These are phyloP conservation scores for Sminthurides aquaticus DNA, from an alignment of 2,888 invertebrate genomes.

Conservation along the genomic window DNA sequence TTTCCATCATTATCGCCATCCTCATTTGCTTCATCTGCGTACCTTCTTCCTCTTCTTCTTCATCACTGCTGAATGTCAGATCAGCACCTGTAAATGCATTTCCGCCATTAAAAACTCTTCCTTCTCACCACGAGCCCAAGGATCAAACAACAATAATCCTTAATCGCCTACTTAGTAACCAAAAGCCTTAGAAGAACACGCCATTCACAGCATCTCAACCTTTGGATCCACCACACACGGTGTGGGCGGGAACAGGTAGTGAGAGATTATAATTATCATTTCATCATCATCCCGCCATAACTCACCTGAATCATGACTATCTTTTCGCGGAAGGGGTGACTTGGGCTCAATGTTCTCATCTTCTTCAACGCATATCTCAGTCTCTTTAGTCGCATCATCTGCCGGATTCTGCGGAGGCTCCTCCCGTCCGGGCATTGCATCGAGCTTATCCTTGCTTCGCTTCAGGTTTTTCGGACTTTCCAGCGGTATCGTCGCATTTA, in stretches of 20 bases:
- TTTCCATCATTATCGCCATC: not conserved
- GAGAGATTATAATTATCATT: no score
- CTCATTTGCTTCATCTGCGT: not conserved
- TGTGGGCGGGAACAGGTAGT: no score
- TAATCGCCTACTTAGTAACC: no score
- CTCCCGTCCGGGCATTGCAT: constrained; percentile 8
- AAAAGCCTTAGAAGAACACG: no score
- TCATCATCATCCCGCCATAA: no score
- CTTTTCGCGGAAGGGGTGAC: constrained; percentile 38
- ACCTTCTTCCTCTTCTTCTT: constrained; percentile 28
- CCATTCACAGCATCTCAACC: no score
- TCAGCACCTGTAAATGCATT: constrained; percentile 38
- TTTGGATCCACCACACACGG: no score
- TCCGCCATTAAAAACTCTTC: constrained; percentile 20
- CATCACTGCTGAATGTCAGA: constrained; percentile 42
- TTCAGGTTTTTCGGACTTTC: not conserved
- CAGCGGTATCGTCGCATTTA: not conserved
- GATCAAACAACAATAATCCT: constrained; percentile 1
- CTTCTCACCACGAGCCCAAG: constrained; percentile 7
- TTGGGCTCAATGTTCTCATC: constrained; percentile 16
- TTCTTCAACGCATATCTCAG: constrained; percentile 23
- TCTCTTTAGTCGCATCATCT: constrained; percentile 13
- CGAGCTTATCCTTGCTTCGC: not conserved
- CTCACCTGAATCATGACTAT: constrained; percentile 43
- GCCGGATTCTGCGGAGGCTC: no score